Evolutionary conservation across 1,140 invertebrate genomes (phyloP), one percentile per base, ranked within the genome.

Genomic region (Euglossa dilemma): DNA sequence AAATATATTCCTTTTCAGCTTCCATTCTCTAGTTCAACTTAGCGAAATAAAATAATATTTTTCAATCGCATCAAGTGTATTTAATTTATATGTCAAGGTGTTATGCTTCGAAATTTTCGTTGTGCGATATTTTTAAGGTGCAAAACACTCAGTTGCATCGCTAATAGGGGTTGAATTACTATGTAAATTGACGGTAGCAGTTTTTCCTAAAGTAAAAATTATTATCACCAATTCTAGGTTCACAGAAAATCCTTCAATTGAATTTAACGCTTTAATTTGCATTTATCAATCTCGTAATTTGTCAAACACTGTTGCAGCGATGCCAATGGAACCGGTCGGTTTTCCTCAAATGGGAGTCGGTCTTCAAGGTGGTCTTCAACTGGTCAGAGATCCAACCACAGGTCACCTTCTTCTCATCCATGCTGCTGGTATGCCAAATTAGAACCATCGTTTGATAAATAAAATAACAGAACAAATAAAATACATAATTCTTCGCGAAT

Each of bases 401-500:
- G 97, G 97, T 57, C 97, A 97, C 83, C 95, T 98, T 57, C 95
- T 98, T 64, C 95, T 98, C 64, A 95, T 98, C 81, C 97, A 97
- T 64, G 94, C 96, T 18, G 95, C 96, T 87, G 96, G 96, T 96
- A 94, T 6, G 43, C 52, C 14, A 7, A 6, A 56, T 57, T 16
- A 47, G 16, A 63, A 12, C 2, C 6, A 14, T 14, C 18, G 18
- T 6, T 14, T 54, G 18, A 54, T 18, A 54, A 11, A 14, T 1
- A 6, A 36, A 36, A 36, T 2, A 6, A 50, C 47, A 50, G 7
- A 11, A 50, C 4, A 36, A 4, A 4, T 2, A 36, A 36, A 36
- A 36, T 36, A 36, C 36, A 36, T 36, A 36, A 1, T 36, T 36
- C 36, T 36, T 36, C 4, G 36, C 36, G 36, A 36, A 36, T 36